These are phyloP conservation scores for Empis livida DNA, from an alignment of 2,888 invertebrate genomes.

Conservation along the genomic window DNA sequence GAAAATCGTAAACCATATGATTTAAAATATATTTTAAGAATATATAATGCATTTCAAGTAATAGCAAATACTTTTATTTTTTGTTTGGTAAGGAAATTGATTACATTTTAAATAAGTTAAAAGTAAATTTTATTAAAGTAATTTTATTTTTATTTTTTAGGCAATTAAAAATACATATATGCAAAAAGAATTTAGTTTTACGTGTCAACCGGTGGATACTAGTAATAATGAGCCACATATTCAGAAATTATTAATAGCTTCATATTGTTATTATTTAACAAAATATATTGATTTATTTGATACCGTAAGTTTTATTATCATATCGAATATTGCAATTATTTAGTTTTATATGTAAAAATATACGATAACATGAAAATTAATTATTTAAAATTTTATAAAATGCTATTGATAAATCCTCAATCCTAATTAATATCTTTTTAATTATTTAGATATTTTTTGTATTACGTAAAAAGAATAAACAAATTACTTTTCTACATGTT, in stretches of 20 bases:
- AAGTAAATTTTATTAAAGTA: no score
- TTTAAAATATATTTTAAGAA: conserved; percentile 47
- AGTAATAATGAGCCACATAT: conserved; percentile 27
- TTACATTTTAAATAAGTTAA: no score
- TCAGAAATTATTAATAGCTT: conserved; percentile 34
- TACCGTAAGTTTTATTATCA: conserved; percentile 39
- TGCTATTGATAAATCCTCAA: no score
- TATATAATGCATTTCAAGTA: conserved; percentile 52
- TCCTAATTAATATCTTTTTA: background rate
- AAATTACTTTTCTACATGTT: conserved; percentile 73
- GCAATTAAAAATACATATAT: conserved; percentile 19
- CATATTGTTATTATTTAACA: conserved; percentile 52
- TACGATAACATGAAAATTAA: no score
- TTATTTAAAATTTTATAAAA: no score
- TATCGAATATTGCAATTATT: no score
- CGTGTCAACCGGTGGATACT: conserved; percentile 24
- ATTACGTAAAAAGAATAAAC: conserved; percentile 64
- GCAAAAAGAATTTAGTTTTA: conserved; percentile 22
- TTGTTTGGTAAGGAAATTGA: conserved; percentile 14
- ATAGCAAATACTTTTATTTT: conserved; percentile 18
- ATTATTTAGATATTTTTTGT: conserved; percentile 50
- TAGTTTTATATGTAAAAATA: no score
- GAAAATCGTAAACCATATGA: conserved; percentile 48
- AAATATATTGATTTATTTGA: conserved; percentile 59
- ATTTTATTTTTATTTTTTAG: conserved; percentile 4